A percentile compares a stretch with the other conserved stretches of the same genome.
These are phyloP conservation scores for Drosophila infuscata DNA, from an alignment of 2,888 invertebrate genomes.

Conservation along the genomic window DNA sequence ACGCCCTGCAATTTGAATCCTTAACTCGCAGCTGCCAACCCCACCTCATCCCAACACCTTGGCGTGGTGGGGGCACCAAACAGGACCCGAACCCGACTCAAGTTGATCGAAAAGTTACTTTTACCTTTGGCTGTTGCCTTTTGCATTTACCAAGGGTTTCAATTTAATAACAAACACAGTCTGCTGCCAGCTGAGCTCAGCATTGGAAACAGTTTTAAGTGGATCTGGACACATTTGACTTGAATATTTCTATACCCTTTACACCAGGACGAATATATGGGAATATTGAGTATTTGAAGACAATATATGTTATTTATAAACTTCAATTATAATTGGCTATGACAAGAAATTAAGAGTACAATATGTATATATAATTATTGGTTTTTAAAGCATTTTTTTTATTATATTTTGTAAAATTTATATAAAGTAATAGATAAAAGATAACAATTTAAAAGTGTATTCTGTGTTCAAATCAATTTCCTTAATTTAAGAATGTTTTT, in stretches of 20 bases:
- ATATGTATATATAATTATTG: background rate
- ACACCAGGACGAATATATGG: background rate
- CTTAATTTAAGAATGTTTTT: background rate
- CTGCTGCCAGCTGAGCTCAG: constrained; percentile 42
- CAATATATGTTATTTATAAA: background rate
- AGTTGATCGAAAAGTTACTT: constrained; percentile 77
- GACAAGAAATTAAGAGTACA: background rate
- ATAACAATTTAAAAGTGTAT: background rate
- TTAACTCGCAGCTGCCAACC: constrained; percentile 36
- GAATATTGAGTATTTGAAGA: background rate
- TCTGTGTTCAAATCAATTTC: background rate
- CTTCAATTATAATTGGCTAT: background rate
- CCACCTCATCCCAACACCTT: background rate
- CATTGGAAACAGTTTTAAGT: constrained; percentile 16
- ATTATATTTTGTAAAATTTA: background rate
- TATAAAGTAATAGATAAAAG: background rate
- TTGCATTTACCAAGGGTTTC: constrained; percentile 54
- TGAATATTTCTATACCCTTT: constrained; percentile 11
- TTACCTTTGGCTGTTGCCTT: constrained; percentile 51
- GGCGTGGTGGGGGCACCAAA: no score
- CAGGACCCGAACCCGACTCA: constrained; percentile 62
- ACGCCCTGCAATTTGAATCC: constrained; percentile 38
- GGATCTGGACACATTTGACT: constrained; percentile 33
- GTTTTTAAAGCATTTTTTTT: background rate
- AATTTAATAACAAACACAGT: constrained; percentile 58